Percentiles rank a stretch among this genome's conserved stretches.
Conservation (phyloP, 2,888 invertebrate species). For the Onchidella celtica region DNA sequence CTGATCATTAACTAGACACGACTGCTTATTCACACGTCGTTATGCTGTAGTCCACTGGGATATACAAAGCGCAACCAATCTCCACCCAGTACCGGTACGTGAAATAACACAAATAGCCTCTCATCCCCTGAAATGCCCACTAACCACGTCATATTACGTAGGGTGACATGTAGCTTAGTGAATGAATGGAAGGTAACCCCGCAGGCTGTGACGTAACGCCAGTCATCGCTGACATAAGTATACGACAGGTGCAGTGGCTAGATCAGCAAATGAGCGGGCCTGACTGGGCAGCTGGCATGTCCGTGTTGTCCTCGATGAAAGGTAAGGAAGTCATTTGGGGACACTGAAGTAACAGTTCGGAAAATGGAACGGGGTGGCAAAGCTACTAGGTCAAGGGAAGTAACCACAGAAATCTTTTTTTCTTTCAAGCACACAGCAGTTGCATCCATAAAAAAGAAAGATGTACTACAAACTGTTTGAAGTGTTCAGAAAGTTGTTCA, state of each 20-base stretch:
- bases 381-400: not conserved
- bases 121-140: not conserved
- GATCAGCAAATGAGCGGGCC: too few relatives aligned
- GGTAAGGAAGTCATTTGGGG: not conserved
- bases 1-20: not conserved
- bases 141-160: not conserved
- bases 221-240: not conserved
- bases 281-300: not conserved
- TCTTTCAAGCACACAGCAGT: not conserved
- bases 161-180: not conserved
- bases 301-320: not conserved
- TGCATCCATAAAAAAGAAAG: too few relatives aligned
- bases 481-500: too few relatives aligned
- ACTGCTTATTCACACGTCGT: not conserved
- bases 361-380: too few relatives aligned
- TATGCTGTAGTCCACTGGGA: not conserved
- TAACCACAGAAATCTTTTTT: not conserved
- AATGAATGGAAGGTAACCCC: not conserved
- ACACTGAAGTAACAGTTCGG: not conserved
- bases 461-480: too few relatives aligned
- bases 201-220: not conserved
- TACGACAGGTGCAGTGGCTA: too few relatives aligned
- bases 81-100: too few relatives aligned
- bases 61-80: not conserved
- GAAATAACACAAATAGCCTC: not conserved